These are phyloP conservation scores for Lamellibrachia columna DNA, from an alignment of 2,888 invertebrate genomes.

Conservation along the genomic window DNA sequence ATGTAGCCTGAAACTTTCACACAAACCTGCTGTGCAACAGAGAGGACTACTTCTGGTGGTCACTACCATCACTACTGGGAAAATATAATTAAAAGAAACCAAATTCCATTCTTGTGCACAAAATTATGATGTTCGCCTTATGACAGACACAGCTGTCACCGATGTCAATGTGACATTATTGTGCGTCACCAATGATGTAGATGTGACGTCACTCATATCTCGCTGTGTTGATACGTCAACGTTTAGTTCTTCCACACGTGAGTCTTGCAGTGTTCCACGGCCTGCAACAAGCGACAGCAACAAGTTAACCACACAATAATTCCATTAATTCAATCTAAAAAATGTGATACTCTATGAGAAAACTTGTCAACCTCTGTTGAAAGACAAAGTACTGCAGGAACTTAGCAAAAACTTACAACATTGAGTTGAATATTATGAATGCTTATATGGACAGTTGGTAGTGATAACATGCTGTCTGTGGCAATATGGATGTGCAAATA, in stretches of 20 bases:
- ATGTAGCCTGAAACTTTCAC: not conserved
- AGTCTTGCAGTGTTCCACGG: conserved; percentile 28
- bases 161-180: not conserved
- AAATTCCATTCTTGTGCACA: not conserved
- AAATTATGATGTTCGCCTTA: not conserved
- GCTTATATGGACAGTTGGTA: no score
- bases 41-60: not conserved
- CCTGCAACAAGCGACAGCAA: conserved; percentile 26
- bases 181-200: not conserved
- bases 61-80: not conserved
- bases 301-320: not conserved
- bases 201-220: not conserved
- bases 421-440: no score
- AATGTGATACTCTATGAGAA: no score
- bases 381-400: no score
- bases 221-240: not conserved
- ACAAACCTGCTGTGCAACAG: not conserved
- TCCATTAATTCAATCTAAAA: no score
- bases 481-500: no score
- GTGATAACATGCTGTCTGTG: no score
- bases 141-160: not conserved
- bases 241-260: conserved; percentile 31
- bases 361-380: no score
- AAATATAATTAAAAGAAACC: not conserved
- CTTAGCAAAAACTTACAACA: no score